Evolutionary conservation across 1,140 invertebrate genomes (phyloP).

Genomic region (Megathymus violae): DNA sequence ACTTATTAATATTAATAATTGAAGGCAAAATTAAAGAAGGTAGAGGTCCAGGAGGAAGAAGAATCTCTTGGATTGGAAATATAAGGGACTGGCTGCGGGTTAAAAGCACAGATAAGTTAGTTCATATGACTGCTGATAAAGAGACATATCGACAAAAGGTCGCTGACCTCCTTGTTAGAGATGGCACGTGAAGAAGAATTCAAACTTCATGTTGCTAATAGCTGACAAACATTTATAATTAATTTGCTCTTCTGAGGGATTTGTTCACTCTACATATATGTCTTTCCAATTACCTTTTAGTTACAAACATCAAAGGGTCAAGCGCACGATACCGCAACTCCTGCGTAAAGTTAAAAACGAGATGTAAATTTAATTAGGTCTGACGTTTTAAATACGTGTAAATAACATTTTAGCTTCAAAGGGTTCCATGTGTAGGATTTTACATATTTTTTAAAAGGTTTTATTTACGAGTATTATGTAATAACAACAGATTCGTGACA

Average conservation of each 20-base stretch:
- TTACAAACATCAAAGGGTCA: constrained; percentile 23
- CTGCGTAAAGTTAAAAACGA: constrained; percentile 23
- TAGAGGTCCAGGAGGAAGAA: too few relatives aligned
- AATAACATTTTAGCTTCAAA: background rate
- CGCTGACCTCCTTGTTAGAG: too few relatives aligned
- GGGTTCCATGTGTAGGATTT: background rate
- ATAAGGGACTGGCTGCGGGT: too few relatives aligned
- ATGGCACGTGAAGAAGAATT: too few relatives aligned
- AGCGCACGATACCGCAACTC: constrained; percentile 9
- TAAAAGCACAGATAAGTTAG: too few relatives aligned
- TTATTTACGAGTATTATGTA: background rate
- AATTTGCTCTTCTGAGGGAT: constrained; percentile 1
- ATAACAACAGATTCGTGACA: too few relatives aligned
- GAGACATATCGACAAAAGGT: too few relatives aligned
- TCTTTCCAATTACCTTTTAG: constrained; percentile 27
- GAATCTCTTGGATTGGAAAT: too few relatives aligned
- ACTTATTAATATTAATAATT: too few relatives aligned
- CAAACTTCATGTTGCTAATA: too few relatives aligned
- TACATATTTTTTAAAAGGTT: background rate
- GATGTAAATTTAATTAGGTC: constrained; percentile 18
- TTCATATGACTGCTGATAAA: too few relatives aligned
- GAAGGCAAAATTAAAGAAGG: too few relatives aligned
- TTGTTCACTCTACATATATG: constrained; percentile 9
- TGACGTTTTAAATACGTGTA: background rate
- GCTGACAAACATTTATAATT: background rate